Conservation (phyloP, 2,113 vertebrate species). For the Sander vitreus region DNA sequence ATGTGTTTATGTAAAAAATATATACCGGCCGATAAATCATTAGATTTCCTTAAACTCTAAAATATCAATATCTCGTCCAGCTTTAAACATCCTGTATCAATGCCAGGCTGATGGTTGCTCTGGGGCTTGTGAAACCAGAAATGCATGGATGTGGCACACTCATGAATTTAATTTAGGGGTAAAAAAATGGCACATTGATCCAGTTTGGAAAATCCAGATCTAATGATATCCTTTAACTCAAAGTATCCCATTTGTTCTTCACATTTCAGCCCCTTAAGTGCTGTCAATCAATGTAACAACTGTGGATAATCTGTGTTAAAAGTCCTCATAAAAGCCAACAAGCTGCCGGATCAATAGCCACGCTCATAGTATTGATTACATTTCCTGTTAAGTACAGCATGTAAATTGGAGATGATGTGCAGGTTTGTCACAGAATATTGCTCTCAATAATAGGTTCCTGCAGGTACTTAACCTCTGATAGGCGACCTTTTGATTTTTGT, state of each 20-base stretch:
- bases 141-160: background rate
- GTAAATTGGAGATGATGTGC: constrained; percentile 59
- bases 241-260: constrained; percentile 37
- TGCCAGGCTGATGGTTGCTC: background rate
- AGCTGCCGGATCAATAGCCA: constrained; percentile 61
- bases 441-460: constrained; percentile 44
- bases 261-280: constrained; percentile 54
- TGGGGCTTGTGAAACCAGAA: background rate
- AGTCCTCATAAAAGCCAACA: constrained; percentile 50
- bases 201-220: constrained; percentile 24
- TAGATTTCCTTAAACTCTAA: constrained; percentile 7
- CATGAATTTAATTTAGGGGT: background rate
- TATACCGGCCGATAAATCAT: background rate
- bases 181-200: constrained; percentile 45
- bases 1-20: background rate
- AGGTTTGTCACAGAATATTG: constrained; percentile 51
- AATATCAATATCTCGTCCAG: background rate
- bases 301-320: constrained; percentile 63
- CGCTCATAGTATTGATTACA: constrained; percentile 49
- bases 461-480: constrained; percentile 42
- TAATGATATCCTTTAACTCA: constrained; percentile 47
- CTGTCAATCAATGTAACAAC: constrained; percentile 62
- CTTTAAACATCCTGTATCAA: background rate
- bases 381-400: constrained; percentile 51
- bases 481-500: constrained; percentile 41